These are phyloP conservation scores for Drosophila cardini DNA, from an alignment of 1,140 invertebrate genomes.

Conservation along the genomic window DNA sequence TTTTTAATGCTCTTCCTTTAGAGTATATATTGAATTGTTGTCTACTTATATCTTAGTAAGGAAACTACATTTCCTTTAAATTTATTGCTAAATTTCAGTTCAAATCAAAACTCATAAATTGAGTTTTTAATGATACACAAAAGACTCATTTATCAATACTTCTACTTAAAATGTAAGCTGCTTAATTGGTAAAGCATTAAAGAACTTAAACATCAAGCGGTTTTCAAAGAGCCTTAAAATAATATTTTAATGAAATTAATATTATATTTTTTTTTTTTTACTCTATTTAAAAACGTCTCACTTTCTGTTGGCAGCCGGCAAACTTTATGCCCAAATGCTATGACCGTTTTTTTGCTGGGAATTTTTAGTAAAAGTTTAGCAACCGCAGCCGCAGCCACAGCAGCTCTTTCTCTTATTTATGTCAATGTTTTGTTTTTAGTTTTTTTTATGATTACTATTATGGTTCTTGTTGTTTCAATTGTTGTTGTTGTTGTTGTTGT, in stretches of 20 bases:
- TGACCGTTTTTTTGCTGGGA: conserved; percentile 53
- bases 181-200: no score
- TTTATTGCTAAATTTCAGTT: not conserved
- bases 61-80: not conserved
- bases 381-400: conserved; percentile 55
- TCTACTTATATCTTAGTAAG: no score
- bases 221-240: no score
- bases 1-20: conserved; percentile 6
- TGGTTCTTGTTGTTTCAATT: conserved; percentile 26
- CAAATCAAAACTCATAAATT: no score
- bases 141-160: no score
- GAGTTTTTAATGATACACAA: no score
- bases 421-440: conserved; percentile 78
- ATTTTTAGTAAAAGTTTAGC: conserved; percentile 61
- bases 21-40: not conserved
- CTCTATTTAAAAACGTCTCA: conserved; percentile 6
- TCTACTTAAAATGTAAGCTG: no score
- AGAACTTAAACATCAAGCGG: no score
- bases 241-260: not conserved
- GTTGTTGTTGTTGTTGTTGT: conserved; percentile 20
- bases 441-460: conserved; percentile 18
- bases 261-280: not conserved
- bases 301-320: conserved; percentile 10
- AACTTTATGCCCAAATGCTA: conserved; percentile 32
- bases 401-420: conserved; percentile 68